These are phyloP conservation scores for Cynocephalus volans DNA, from an alignment of 2,113 vertebrate genomes.

Conservation along the genomic window DNA sequence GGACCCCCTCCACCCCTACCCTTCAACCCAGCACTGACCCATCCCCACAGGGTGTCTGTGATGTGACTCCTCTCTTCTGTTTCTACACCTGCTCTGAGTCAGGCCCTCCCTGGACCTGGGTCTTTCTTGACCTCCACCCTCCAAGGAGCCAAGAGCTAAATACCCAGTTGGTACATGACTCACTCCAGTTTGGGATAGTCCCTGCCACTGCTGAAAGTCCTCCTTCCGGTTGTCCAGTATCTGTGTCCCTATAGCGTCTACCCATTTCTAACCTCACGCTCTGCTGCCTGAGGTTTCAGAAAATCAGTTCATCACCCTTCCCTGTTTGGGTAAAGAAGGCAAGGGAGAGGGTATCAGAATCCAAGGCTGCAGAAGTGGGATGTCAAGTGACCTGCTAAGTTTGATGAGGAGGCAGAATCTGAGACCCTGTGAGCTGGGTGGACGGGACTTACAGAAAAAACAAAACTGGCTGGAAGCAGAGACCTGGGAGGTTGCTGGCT, in stretches of 20 bases:
- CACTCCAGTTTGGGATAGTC: not conserved
- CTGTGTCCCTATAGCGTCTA: too few relatives aligned
- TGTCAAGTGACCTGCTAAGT: not conserved
- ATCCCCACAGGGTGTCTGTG: too few relatives aligned
- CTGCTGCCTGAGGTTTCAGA: not conserved
- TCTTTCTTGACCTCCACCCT: not conserved
- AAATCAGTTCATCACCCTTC: too few relatives aligned
- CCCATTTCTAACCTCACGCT: not conserved
- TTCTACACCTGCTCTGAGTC: not conserved
- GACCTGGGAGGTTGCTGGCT: too few relatives aligned
- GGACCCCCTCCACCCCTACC: accelerated
- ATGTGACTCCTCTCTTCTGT: not conserved
- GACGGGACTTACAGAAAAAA: not conserved
- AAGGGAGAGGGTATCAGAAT: not conserved
- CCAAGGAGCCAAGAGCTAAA: not conserved
- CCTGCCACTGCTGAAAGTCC: not conserved
- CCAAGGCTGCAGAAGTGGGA: not conserved
- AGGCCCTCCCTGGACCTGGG: accelerated
- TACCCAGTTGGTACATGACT: not conserved
- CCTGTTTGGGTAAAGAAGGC: not conserved
- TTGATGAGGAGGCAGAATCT: not conserved
- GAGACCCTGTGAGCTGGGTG: not conserved
- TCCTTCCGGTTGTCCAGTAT: not conserved
- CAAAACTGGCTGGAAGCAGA: not conserved
- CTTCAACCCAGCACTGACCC: not conserved